A percentile compares a stretch with the other conserved stretches of the same genome.
These are phyloP conservation scores for Galbula dea DNA, from an alignment of 2,113 vertebrate genomes.

Conservation along the genomic window DNA sequence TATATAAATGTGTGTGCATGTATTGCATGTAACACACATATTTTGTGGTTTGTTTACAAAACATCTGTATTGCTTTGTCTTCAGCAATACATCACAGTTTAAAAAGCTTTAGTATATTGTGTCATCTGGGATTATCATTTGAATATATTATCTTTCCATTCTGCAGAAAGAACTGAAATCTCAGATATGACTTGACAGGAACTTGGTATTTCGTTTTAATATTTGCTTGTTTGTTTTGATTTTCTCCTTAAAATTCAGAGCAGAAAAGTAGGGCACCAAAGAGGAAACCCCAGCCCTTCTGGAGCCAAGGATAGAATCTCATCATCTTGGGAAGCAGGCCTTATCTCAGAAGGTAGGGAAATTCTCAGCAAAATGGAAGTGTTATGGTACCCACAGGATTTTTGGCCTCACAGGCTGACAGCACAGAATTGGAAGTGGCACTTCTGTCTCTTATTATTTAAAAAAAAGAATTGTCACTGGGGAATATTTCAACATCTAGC, in stretches of 20 bases:
- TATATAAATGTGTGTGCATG: not conserved
- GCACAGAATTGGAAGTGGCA: slow-evolving; percentile 49
- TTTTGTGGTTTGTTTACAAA: not conserved
- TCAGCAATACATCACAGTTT: not conserved
- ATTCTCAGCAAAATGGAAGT: not conserved
- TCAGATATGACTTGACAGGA: not conserved
- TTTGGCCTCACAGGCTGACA: slow-evolving; percentile 7
- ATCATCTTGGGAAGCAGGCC: not conserved
- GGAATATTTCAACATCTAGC: slow-evolving; percentile 51
- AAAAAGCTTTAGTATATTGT: not conserved
- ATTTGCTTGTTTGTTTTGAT: not conserved
- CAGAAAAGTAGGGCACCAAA: not conserved
- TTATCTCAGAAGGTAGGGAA: not conserved
- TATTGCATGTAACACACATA: not conserved
- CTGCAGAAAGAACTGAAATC: not conserved
- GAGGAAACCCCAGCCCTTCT: not conserved
- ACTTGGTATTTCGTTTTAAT: not conserved
- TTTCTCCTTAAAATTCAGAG: not conserved
- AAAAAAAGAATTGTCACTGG: slow-evolving; percentile 39
- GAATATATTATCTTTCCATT: not conserved
- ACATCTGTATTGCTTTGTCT: not conserved
- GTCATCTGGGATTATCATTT: not conserved
- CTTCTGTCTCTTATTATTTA: slow-evolving; percentile 53
- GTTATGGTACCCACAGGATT: slow-evolving; percentile 21
- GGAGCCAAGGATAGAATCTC: not conserved